Base-by-base conservation (phyloP, 1,140 invertebrate species). In the Homarus americanus region DNA sequence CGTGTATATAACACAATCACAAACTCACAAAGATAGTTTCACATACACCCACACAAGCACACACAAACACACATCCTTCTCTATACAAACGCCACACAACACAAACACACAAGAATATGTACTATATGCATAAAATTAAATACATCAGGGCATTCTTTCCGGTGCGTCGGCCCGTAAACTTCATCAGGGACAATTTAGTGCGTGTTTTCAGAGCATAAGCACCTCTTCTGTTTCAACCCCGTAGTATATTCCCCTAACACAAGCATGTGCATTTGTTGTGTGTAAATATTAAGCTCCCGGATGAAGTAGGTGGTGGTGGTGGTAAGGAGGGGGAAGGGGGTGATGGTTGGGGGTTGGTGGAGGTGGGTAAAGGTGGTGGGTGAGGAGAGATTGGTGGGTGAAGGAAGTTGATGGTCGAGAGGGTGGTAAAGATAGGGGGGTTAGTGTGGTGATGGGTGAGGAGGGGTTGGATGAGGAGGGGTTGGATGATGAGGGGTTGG, bases 61-160 rank as follows among this genome's bases (percentile, higher is more conserved):
- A 83, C 66, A 83, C 66, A 88, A 58, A 88, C 78, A 88, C 63
- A 88, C 78, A 88, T 49, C 28, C 49, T 76, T 63, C 24, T 63
- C 82, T 66, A 69, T 66, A 69, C 40, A 69, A 32, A 75, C 73
- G 9, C 32, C 40, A 40, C 40, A n/a, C 5, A 75, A 36, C 20
- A 41, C 28, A 49, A 3, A 28, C 44, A 79, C 53, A 58, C 53
- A 17, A n/a, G n/a, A n/a, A n/a, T n/a, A n/a, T n/a, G n/a, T n/a
- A n/a, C 32, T 83, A 83, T 83, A 83, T 83, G 66, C 83, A 85
- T 73, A 86, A 86, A 72, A 86, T 86, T 86, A 86, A 86, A 86
- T 86, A 86, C 72, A 76, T 86, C 69, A 86, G 83, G 40, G 44
- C 75, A 86, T 86, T 86, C 83, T 86, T 86, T 76, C 41, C 41